These are phyloP conservation scores for Dromococcyx pavoninus DNA, from an alignment of 2,797 vertebrate species.

Conservation along the genomic window DNA sequence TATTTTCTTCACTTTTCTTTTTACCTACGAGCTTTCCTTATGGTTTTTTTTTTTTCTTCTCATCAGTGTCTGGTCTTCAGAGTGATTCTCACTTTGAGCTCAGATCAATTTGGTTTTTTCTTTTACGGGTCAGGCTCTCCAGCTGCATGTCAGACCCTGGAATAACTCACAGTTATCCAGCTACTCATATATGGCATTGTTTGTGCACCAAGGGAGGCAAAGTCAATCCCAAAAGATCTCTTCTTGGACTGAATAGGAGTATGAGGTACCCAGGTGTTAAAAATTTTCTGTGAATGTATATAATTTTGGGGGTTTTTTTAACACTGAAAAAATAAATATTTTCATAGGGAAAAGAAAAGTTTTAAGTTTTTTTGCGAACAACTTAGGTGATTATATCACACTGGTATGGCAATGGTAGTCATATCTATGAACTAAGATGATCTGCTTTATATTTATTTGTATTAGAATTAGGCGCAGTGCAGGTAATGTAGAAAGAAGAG, in stretches of 20 bases:
- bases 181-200: background rate
- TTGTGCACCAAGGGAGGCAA: background rate
- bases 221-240: background rate
- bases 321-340: background rate
- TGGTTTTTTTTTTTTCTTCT: background rate
- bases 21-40: background rate
- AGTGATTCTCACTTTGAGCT: background rate
- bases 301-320: background rate
- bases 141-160: background rate
- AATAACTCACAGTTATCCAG: background rate
- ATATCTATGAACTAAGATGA: background rate
- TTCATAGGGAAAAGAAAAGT: background rate
- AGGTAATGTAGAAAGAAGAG: background rate
- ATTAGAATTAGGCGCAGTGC: background rate
- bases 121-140: background rate
- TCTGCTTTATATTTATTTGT: background rate
- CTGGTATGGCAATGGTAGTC: background rate
- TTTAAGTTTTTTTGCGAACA: background rate
- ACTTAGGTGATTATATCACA: background rate
- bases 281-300: background rate
- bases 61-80: background rate
- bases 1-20: background rate
- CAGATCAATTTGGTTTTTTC: background rate
- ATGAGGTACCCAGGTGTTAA: background rate
- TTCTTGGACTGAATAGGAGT: background rate